Evolutionary conservation across 1,140 invertebrate genomes (phyloP).

Genomic region (Eumeta japonica): DNA sequence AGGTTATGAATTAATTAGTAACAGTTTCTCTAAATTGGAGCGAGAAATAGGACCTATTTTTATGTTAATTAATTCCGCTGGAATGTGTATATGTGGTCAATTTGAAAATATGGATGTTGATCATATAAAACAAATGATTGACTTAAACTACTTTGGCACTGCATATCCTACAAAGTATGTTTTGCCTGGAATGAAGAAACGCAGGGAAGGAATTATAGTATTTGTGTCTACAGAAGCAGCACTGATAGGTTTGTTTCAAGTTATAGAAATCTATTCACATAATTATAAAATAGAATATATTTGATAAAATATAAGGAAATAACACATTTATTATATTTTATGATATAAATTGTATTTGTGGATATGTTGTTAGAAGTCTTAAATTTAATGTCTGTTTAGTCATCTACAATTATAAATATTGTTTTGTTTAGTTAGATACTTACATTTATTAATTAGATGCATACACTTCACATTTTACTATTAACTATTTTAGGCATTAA

Average conservation of each 20-base stretch:
- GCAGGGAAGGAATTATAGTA: constrained; percentile 74
- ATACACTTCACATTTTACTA: no score
- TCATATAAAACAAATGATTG: constrained; percentile 70
- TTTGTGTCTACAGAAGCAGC: constrained; percentile 89
- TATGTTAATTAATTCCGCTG: constrained; percentile 91
- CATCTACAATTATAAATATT: no score
- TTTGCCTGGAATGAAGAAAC: constrained; percentile 68
- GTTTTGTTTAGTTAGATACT: no score
- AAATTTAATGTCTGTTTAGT: no score
- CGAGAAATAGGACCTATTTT: constrained; percentile 71
- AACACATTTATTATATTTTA: no score
- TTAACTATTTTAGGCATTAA: no score
- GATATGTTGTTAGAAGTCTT: no score
- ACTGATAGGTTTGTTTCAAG: constrained; percentile 73
- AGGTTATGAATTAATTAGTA: constrained; percentile 63
- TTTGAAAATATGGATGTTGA: constrained; percentile 78
- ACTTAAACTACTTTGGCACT: constrained; percentile 73
- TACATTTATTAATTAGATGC: no score
- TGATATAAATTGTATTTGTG: no score
- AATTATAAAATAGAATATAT: no score
- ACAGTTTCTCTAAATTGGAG: constrained; percentile 61
- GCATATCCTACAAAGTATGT: constrained; percentile 71
- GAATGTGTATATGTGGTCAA: constrained; percentile 72
- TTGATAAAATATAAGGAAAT: no score
- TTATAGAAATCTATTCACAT: no score